A percentile compares a stretch with the other conserved stretches of the same genome.
phyloP scores from a whole-genome alignment of 2,888 invertebrate species.

The Dicranocentrus wangi region DNA sequence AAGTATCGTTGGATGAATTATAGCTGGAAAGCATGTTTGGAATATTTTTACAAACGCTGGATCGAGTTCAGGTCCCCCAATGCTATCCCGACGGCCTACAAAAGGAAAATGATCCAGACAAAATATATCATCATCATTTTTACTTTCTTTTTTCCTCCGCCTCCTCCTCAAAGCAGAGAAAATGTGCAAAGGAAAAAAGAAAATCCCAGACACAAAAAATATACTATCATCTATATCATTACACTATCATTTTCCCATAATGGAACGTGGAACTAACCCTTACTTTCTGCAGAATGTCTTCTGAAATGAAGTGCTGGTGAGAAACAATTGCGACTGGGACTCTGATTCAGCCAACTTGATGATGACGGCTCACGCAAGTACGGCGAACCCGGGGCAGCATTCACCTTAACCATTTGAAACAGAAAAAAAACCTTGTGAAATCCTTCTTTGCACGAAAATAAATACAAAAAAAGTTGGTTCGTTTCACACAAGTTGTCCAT shows the following conservation, averaged over 20 bases:
- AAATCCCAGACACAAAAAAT: too few species aligned
- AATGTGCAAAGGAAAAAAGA: neutral
- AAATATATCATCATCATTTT: neutral
- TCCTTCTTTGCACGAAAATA: too few species aligned
- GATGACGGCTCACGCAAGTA: slow-evolving; percentile 72
- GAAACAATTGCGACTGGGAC: slow-evolving; percentile 71
- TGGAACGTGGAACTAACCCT: too few species aligned
- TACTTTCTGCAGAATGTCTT: slow-evolving; percentile 73
- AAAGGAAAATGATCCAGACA: slow-evolving; percentile 3
- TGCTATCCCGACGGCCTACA: slow-evolving; percentile 71
- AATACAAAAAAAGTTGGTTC: too few species aligned
- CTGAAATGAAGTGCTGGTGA: slow-evolving; percentile 70
- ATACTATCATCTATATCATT: too few species aligned
- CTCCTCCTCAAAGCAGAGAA: neutral
- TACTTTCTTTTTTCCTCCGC: neutral
- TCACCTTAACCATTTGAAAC: slow-evolving; percentile 56
- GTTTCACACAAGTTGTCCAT: too few species aligned
- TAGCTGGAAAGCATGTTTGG: slow-evolving; percentile 76
- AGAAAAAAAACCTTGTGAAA: slow-evolving; percentile 16
- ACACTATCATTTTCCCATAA: too few species aligned
- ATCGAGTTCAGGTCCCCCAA: slow-evolving; percentile 73
- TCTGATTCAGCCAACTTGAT: slow-evolving; percentile 72
- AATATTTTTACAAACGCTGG: slow-evolving; percentile 75
- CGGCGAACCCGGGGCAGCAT: slow-evolving; percentile 71
- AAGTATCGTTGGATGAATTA: slow-evolving; percentile 78